Percentiles rank a stretch among this genome's conserved stretches.
Evolutionary conservation across 2,888 invertebrate genomes (phyloP).

Genomic region (Vanessa cardui): DNA sequence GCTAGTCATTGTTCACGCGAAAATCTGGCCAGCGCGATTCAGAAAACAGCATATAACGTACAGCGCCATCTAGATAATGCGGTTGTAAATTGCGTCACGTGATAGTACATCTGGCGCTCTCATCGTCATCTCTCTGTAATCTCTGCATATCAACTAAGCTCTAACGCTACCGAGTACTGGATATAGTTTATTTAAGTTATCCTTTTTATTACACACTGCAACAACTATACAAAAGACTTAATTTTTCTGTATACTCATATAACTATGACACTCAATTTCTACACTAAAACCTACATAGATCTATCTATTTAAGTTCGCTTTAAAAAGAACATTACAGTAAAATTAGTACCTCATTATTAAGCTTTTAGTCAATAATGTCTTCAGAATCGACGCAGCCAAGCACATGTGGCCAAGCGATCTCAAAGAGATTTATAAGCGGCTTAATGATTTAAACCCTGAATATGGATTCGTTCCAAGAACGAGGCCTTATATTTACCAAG

Average conservation of each 20-base stretch:
- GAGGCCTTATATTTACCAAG: constrained; percentile 86
- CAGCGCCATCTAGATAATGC: constrained; percentile 23
- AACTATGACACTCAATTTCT: too few relatives aligned
- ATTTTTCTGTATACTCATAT: too few relatives aligned
- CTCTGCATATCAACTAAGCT: too few relatives aligned
- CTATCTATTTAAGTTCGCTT: too few relatives aligned
- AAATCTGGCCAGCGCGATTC: constrained; percentile 32
- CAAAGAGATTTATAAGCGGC: constrained; percentile 82
- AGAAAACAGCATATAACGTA: neutral
- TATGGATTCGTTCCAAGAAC: constrained; percentile 84
- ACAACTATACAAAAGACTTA: too few relatives aligned
- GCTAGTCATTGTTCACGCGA: constrained; percentile 12
- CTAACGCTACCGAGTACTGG: too few relatives aligned
- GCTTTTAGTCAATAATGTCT: constrained; percentile 48
- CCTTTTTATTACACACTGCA: too few relatives aligned
- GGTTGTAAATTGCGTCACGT: neutral
- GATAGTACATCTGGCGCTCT: neutral
- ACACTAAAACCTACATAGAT: too few relatives aligned
- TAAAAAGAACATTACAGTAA: too few relatives aligned
- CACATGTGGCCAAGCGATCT: constrained; percentile 91
- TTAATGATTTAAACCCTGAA: constrained; percentile 81
- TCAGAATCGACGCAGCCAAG: constrained; percentile 89
- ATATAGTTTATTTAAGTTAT: too few relatives aligned
- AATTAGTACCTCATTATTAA: neutral
- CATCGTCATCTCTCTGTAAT: neutral